These are phyloP conservation scores for Epizoanthus illoricatus DNA, from an alignment of 92 coral and sea anemone genomes.

Conservation along the genomic window DNA sequence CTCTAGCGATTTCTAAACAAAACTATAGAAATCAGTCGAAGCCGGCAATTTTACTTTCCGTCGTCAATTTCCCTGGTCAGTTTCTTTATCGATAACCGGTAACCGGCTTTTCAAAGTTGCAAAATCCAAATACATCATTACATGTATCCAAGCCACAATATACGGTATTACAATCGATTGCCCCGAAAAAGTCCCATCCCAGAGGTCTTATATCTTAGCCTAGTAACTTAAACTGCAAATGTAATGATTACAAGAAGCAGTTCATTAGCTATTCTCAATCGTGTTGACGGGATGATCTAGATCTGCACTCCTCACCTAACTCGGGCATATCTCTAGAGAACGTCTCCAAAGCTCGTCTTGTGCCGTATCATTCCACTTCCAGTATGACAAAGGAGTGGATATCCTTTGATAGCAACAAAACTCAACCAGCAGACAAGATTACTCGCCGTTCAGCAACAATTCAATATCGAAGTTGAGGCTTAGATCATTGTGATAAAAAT, in stretches of 20 bases:
- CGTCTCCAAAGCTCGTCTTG: constrained; percentile 10
- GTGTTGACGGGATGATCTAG: constrained; percentile 32
- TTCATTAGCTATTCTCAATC: constrained; percentile 34
- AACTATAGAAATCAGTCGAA: neutral
- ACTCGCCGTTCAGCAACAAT: constrained; percentile 9
- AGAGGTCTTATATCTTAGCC: constrained; percentile 1
- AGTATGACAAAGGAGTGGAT: neutral
- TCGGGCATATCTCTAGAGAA: constrained; percentile 36
- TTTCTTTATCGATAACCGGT: too few relatives aligned
- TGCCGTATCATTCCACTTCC: constrained; percentile 27
- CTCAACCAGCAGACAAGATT: neutral
- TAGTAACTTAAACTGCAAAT: constrained; percentile 26
- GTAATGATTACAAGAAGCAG: constrained; percentile 36
- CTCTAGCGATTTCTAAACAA: constrained; percentile 20
- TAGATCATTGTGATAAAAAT: constrained; percentile 14
- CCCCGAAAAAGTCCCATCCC: neutral
- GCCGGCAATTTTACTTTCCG: constrained; percentile 2
- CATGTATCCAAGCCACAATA: neutral
- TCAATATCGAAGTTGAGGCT: constrained; percentile 29
- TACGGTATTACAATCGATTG: neutral
- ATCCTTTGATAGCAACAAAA: constrained; percentile 1
- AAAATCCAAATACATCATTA: neutral
- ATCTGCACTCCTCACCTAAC: constrained; percentile 6
- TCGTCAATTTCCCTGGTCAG: neutral
- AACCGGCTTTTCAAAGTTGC: constrained; percentile 2